Evolutionary conservation across 2,888 invertebrate species (phyloP), one percentile per base, ranked within the genome.

Genomic region (Brachynemurus nebulosus): DNA sequence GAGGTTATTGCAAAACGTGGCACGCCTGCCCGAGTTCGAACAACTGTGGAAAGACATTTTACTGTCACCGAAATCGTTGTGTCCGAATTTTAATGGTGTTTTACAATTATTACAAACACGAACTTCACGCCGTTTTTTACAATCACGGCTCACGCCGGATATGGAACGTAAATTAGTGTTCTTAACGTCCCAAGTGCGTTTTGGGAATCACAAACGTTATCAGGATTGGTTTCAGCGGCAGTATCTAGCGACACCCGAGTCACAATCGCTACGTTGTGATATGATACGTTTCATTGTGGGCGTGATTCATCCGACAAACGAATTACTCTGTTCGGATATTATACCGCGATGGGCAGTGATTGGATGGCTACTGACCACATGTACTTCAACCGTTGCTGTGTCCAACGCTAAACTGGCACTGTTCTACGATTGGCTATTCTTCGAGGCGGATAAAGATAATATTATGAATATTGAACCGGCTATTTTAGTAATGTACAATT

Each of bases 381-480:
- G 89, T 61, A 91, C 90, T 30, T 86, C 88, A 36, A 82, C 79
- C 59, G 86, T 89, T 25, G 88, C 89, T 38, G 85, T 86, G 45
- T 84, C 89, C 41, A 90, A 90, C 70, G 88, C 90, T 37, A 93
- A 92, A 66, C 66, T 92, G 45, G 88, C 91, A 12, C 69, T 93
- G 39, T 92, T 93, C 64, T 91, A 88, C 63, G 93, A 93, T 63
- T 93, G 92, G 92, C 66, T 92, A 35, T 86, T 90, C 58, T 93
- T 85, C 65, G 90, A 92, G 55, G 77, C 86, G 16, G 86, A 86
- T 53, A 85, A 83, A 60, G 91, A 92, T 64, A 91, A 89, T 61
- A 92, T 92, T 50, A 92, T 92, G 92, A 91, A 92, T 64, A 91
- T 92, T 54, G 91, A 92, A 67, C 91, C 92, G 17, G 91, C 89